These are phyloP conservation scores for Coryphaenoides rupestris DNA, from an alignment of 2,113 vertebrate genomes.

Conservation along the genomic window DNA sequence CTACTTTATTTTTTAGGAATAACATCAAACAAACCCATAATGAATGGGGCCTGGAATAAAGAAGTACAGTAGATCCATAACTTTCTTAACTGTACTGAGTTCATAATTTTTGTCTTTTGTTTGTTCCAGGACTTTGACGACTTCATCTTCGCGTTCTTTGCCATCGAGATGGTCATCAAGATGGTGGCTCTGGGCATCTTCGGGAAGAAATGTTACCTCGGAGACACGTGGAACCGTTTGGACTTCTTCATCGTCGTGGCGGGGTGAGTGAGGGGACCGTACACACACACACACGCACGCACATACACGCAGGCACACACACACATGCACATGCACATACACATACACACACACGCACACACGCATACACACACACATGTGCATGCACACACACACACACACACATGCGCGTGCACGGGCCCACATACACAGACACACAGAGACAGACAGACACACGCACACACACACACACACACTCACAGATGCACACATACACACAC, in stretches of 20 bases:
- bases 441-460: constrained; percentile 1
- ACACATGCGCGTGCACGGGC: not conserved
- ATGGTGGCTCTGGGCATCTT: constrained; percentile 98
- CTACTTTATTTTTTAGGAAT: too few species aligned
- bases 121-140: constrained; percentile 87
- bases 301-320: not conserved
- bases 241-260: constrained; percentile 98
- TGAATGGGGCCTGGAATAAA: too few species aligned
- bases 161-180: constrained; percentile 98
- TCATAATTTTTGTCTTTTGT: constrained; percentile 32
- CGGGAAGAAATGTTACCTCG: constrained; percentile 96
- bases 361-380: too few species aligned
- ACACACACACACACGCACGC: constrained; percentile 13
- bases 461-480: constrained; percentile 14
- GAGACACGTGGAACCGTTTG: constrained; percentile 97
- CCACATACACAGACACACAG: constrained; percentile 8
- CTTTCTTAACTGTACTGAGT: too few species aligned
- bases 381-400: not conserved
- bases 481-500: constrained; percentile 10
- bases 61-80: too few species aligned
- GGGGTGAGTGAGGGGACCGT: constrained; percentile 77
- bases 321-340: not conserved
- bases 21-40: too few species aligned
- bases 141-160: constrained; percentile 99
- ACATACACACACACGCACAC: constrained; percentile 3